Base-by-base conservation (phyloP, 2,797 vertebrate species). In the Enteromius mattozi region DNA sequence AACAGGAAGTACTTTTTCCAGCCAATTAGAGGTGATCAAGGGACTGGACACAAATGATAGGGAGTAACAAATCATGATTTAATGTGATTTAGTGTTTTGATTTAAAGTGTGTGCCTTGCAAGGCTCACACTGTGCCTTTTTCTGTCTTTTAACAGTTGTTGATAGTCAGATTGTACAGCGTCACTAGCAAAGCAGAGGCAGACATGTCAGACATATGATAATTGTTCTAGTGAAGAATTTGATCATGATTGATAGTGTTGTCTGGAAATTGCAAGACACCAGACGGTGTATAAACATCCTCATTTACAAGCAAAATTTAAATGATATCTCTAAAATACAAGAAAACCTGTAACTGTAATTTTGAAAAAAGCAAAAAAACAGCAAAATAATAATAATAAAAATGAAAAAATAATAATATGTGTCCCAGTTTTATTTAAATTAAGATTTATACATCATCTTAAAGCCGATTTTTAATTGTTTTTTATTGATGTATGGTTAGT, bases 11-110 rank as follows among this genome's bases (percentile, higher is more conserved):
- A 81, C 71, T 33, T 66, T 24, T 21, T 76, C 45, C 45, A 21
- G 30, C 59, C 81, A 75, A 54, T 83, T 76, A 65, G 33, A 66
- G 51, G 33, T 59, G 40, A 72, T 81, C 54, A 61, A 61, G 19
- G 40, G 24, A 63, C n/a, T 27, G 19, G 17, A 16, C 51, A 71
- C 37, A 81, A 42, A 72, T 61, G 9, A 65, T 35, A 30, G 21
- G 3, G 24, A 33, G 17, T 8, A 72, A 61, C 27, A 45, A 81
- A 74, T 45, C 19, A 14, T 33, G 3, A 59, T 71, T 80, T 37
- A 16, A 5, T 68, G 45, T 33, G 45, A 17, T 69, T 69, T 56
- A 2, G 33, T 56, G 33, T n/a, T 76, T 76, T 59, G 30, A 76
- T 56, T 76, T 37, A 37, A 54, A 21, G 9, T 37, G 51, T 24